A percentile compares a stretch with the other conserved stretches of the same genome.
phyloP scores from a whole-genome alignment of 2,113 vertebrate species.

The Chinchilla lanigera region DNA sequence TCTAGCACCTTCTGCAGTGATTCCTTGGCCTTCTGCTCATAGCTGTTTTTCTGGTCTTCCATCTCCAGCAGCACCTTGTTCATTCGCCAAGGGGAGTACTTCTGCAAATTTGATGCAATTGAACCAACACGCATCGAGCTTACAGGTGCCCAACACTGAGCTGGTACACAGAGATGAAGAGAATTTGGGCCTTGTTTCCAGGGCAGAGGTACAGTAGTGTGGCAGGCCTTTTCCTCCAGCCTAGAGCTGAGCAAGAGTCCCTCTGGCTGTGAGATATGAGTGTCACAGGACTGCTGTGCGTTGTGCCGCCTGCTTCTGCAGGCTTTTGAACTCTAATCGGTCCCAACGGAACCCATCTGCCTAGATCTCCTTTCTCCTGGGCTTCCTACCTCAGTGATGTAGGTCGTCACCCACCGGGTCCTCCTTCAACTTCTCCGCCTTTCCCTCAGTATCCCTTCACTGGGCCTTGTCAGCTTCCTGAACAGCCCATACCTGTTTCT shows the following conservation, averaged over 20 bases:
- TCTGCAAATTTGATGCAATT: slow-evolving; percentile 80
- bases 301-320: neutral
- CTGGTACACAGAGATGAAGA: neutral
- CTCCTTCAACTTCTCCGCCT: neutral
- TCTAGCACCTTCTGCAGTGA: slow-evolving; percentile 92
- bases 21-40: slow-evolving; percentile 92
- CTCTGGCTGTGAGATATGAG: neutral
- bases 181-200: neutral
- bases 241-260: neutral
- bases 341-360: neutral
- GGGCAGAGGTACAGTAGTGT: neutral
- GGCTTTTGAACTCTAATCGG: neutral
- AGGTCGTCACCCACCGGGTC: neutral
- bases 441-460: neutral
- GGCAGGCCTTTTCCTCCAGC: neutral
- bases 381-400: neutral
- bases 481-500: neutral
- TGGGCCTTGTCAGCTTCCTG: neutral
- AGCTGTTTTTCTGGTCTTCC: slow-evolving; percentile 94
- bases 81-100: slow-evolving; percentile 88
- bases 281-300: neutral
- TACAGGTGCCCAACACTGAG: neutral
- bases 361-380: neutral
- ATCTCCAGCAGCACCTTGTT: slow-evolving; percentile 92
- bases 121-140: slow-evolving; percentile 4